These are phyloP conservation scores for Tipula confusa DNA, from an alignment of 2,888 invertebrate species.

Conservation along the genomic window DNA sequence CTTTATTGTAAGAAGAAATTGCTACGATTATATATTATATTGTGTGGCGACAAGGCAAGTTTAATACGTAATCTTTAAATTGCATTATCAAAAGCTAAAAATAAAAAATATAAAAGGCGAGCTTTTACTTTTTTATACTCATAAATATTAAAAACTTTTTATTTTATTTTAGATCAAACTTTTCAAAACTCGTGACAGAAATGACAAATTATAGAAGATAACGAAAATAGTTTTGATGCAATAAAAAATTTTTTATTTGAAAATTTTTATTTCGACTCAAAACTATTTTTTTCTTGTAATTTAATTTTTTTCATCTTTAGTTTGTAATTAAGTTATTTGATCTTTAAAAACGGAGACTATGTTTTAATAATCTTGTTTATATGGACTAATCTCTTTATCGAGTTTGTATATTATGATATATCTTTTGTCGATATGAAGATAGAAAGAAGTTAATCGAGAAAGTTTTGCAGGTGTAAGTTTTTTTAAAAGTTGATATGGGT, in stretches of 20 bases:
- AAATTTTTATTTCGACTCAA: neutral
- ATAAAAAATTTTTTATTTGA: neutral
- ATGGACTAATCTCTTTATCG: neutral
- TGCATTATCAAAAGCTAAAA: neutral
- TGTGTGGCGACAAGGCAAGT: neutral
- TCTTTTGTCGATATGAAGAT: no score
- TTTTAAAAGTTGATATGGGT: no score
- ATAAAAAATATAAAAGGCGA: neutral
- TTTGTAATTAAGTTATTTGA: neutral
- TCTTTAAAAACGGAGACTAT: neutral
- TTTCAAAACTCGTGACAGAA: neutral
- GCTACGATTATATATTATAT: neutral
- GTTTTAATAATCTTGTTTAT: neutral
- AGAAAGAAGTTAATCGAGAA: no score
- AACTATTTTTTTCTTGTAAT: neutral
- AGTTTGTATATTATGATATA: no score
- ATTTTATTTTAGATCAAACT: neutral
- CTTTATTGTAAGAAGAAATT: no score
- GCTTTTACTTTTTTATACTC: neutral
- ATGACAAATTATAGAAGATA: constrained; percentile 12
- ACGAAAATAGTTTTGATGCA: neutral
- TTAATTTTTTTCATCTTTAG: neutral
- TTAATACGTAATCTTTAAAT: neutral
- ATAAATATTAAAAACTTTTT: neutral
- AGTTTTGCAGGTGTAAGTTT: no score